Evolutionary conservation across 1,140 invertebrate genomes (phyloP), one percentile per base, ranked within the genome.

Genomic region (Drosophila navojoa): DNA sequence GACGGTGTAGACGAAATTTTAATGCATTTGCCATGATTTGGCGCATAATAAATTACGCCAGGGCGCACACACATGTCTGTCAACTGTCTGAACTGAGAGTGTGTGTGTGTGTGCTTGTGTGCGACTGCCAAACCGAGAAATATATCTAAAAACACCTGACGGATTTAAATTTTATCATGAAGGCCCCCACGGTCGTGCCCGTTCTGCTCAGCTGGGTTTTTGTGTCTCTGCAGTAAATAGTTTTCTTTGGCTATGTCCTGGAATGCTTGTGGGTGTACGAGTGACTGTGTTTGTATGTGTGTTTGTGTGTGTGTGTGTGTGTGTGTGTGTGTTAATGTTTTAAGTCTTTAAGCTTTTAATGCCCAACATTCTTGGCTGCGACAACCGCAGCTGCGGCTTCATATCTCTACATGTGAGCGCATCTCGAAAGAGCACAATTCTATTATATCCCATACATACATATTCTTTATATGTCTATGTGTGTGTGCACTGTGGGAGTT

Each of bases 261-360:
- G 49, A 53, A 66, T 66, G 52, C 27, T 54, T 9, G 53, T 55
- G 53, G 42, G 40, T 79, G 47, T 64, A 45, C 1, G 3, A 13
- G 22, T 52, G 35, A 40, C 13, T 55, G 54, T 35, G 35, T 44
- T 49, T 27, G 42, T 50, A 22, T 71, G 22, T 44, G 35, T n/a
- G n/a, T n/a, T n/a, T n/a, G n/a, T n/a, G n/a, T n/a, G n/a, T n/a
- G n/a, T n/a, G n/a, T 42, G 42, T 52, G 35, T 44, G 61, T 67
- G 55, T 55, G 22, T 73, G 64, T 68, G 57, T 68, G 58, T 69
- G 66, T 81, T 81, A 81, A 82, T 82, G 75, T 82, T 82, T 78
- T 82, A 82, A 82, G 79, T 78, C 75, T 79, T 79, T 82, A 82
- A 82, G 79, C 79, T 82, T 75, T 82, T 82, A 82, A 82, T 82